Conservation (phyloP, 2,113 vertebrate genomes). For the Semicossyphus pulcher region DNA sequence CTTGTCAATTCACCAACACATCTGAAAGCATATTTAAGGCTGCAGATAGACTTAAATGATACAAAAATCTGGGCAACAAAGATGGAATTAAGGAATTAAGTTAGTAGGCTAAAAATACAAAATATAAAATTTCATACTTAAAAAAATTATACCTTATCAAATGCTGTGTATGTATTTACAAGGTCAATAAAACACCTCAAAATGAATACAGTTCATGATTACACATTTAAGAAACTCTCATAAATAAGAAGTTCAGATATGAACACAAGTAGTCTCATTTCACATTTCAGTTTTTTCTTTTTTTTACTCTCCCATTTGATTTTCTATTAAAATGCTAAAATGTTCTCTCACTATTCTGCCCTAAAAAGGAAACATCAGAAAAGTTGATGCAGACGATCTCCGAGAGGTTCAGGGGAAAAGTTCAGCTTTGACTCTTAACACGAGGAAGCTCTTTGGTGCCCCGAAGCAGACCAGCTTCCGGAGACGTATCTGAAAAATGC, state of each 20-base stretch:
- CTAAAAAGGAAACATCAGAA: conserved; percentile 15
- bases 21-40: conserved; percentile 76
- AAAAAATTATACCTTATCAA: conserved; percentile 80
- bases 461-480: conserved; percentile 31
- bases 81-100: conserved; percentile 78
- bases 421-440: conserved; percentile 16
- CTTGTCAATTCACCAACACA: conserved; percentile 66
- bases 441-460: conserved; percentile 24
- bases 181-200: conserved; percentile 69
- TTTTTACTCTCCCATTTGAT: conserved; percentile 53
- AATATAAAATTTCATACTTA: conserved; percentile 82
- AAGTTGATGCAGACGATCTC: conserved; percentile 17
- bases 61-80: conserved; percentile 66
- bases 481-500: background rate
- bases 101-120: conserved; percentile 84
- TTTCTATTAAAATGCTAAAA: conserved; percentile 47
- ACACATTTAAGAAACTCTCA: conserved; percentile 65
- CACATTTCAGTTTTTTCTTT: conserved; percentile 71
- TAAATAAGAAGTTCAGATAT: conserved; percentile 81
- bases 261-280: conserved; percentile 79
- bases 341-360: conserved; percentile 22
- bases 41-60: conserved; percentile 67
- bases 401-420: conserved; percentile 54
- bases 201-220: conserved; percentile 69
- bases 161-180: conserved; percentile 81